These are phyloP conservation scores for human (Homo sapiens) DNA, from an alignment of 2,113 vertebrate genomes.

Conservation along the genomic window GRCh38 chr9:96393501-96394000, in stretches of 20 bases:
- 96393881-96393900: background rate
- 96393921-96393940: background rate
- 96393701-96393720: too few relatives aligned
- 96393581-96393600: too few relatives aligned
- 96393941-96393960: background rate
- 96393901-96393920: background rate
- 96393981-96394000: constrained; percentile 14
- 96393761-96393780: too few relatives aligned
- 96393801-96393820: background rate
- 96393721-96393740: too few relatives aligned
- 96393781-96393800: too few relatives aligned
- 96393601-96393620: too few relatives aligned
- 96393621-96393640: too few relatives aligned
- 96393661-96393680: too few relatives aligned
- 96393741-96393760: too few relatives aligned
- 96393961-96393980: background rate
- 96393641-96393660: too few relatives aligned
- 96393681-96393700: too few relatives aligned
- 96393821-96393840: background rate
- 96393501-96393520: background rate
- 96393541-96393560: background rate
- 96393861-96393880: background rate
- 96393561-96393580: too few relatives aligned
- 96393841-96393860: background rate
- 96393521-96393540: background rate